Evolutionary conservation across 2,797 vertebrate species (phyloP).

Genomic region (Silurus lanzhouensis): DNA sequence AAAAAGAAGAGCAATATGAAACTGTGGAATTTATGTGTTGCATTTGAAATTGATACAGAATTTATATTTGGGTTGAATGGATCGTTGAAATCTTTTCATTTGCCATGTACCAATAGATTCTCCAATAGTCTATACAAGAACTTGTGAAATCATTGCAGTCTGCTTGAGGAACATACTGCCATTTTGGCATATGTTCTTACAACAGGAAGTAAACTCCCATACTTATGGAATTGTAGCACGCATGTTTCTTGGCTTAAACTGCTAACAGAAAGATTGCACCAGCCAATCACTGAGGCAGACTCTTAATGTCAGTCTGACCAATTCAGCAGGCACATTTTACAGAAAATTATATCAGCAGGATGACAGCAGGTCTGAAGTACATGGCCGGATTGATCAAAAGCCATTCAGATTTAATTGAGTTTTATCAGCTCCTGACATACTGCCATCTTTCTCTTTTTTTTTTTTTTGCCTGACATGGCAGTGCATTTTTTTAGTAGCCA

Average conservation of each 20-base stretch:
- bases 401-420: constrained; percentile 68
- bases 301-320: constrained; percentile 16
- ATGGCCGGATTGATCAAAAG: constrained; percentile 66
- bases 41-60: neutral
- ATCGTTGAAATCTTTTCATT: neutral
- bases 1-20: neutral
- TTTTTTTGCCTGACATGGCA: neutral
- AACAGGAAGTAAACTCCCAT: neutral
- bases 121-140: too few relatives aligned
- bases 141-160: too few relatives aligned
- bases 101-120: too few relatives aligned
- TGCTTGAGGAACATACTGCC: neutral
- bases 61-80: neutral
- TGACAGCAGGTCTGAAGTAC: constrained; percentile 60
- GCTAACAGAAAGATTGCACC: constrained; percentile 12
- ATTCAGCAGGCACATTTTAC: constrained; percentile 23
- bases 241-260: neutral
- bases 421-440: neutral
- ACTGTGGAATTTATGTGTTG: neutral
- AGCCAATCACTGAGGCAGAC: constrained; percentile 32
- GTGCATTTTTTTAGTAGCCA: neutral
- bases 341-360: constrained; percentile 54
- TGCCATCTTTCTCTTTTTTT: constrained; percentile 18
- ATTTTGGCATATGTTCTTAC: neutral
- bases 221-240: neutral